phyloP scores from a whole-genome alignment of 1,140 invertebrate species.

The Pseudachorutes palmiensis region DNA sequence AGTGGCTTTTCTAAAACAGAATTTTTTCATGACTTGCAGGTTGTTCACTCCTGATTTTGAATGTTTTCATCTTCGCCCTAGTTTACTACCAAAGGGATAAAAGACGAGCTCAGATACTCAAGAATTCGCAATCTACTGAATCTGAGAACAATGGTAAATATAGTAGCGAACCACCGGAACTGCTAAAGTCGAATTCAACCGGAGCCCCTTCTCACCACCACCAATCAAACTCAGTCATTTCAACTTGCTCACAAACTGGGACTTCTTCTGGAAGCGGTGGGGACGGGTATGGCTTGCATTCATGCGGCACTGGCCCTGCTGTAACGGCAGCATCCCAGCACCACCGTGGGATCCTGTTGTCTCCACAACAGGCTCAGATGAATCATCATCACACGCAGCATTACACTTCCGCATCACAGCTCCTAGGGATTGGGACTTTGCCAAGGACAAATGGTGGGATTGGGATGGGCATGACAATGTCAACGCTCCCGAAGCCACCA shows the following conservation, averaged over 20 bases:
- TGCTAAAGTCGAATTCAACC: slow-evolving; percentile 36
- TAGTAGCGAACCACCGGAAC: slow-evolving; percentile 35
- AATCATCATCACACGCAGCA: background rate
- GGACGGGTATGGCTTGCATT: too few relatives aligned
- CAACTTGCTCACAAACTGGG: slow-evolving; percentile 10
- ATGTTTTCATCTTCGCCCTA: slow-evolving; percentile 74
- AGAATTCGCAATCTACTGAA: slow-evolving; percentile 16
- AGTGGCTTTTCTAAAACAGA: too few relatives aligned
- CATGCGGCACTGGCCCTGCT: too few relatives aligned
- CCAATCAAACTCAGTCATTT: background rate
- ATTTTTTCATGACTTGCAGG: slow-evolving; percentile 40
- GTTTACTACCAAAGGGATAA: slow-evolving; percentile 81
- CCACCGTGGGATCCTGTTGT: slow-evolving; percentile 16
- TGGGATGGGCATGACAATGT: background rate
- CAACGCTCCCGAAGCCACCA: slow-evolving; percentile 6
- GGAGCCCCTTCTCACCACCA: slow-evolving; percentile 17
- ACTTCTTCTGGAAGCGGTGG: background rate
- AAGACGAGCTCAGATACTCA: slow-evolving; percentile 63
- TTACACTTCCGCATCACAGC: background rate
- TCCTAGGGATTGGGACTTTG: slow-evolving; percentile 9
- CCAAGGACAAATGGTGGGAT: slow-evolving; percentile 6
- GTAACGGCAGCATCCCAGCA: slow-evolving; percentile 2
- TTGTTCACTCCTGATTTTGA: slow-evolving; percentile 71
- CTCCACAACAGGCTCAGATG: slow-evolving; percentile 8
- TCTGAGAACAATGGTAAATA: slow-evolving; percentile 24